These are phyloP conservation scores for Epicampocera succincta DNA, from an alignment of 2,888 invertebrate genomes.

Conservation along the genomic window DNA sequence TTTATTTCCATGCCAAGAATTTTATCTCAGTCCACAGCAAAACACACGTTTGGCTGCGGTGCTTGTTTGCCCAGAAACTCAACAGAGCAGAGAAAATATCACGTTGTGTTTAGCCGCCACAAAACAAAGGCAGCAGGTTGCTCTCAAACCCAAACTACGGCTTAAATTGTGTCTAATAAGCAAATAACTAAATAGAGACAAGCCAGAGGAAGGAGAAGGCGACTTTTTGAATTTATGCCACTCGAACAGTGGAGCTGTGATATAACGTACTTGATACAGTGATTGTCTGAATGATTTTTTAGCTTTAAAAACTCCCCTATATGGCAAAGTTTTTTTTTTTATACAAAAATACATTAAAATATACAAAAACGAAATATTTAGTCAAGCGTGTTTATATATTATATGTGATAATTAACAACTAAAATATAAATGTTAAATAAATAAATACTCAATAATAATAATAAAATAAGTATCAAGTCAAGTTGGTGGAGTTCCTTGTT, in stretches of 20 bases:
- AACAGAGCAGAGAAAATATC: conserved; percentile 33
- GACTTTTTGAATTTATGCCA: conserved; percentile 60
- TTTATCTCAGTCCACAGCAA: conserved; percentile 34
- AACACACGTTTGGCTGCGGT: neutral
- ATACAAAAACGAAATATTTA: no score
- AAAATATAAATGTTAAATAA: no score
- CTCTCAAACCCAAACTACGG: conserved; percentile 30
- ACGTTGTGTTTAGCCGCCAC: conserved; percentile 23
- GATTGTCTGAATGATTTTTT: no score
- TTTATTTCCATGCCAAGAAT: conserved; percentile 46
- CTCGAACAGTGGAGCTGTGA: conserved; percentile 61
- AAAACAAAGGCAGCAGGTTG: conserved; percentile 48
- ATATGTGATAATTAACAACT: no score
- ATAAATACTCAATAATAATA: no score
- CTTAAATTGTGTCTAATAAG: neutral
- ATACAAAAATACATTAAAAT: no score
- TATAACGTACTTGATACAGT: conserved; percentile 7
- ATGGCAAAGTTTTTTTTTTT: no score
- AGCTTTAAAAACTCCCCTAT: no score
- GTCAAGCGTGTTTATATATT: no score
- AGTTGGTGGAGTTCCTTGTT: no score
- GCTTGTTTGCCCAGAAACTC: conserved; percentile 52
- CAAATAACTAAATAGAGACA: neutral
- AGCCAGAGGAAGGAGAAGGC: neutral
- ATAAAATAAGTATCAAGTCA: no score